These are phyloP conservation scores for Acanthoscelides obtectus DNA, from an alignment of 2,888 invertebrate species.

Conservation along the genomic window DNA sequence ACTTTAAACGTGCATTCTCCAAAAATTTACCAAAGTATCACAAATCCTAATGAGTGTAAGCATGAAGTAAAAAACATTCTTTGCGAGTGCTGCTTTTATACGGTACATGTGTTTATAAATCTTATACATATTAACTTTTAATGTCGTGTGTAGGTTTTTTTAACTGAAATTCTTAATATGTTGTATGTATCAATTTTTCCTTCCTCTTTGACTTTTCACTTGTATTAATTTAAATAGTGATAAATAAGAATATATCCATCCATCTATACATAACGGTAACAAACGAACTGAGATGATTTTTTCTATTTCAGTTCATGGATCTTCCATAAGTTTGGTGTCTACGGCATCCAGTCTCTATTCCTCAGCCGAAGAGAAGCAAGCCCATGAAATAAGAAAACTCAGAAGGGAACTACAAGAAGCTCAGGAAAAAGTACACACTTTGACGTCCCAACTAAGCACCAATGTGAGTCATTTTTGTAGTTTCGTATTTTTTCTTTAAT, in stretches of 20 bases:
- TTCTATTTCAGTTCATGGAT: conserved; percentile 75
- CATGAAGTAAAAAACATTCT: too few species aligned
- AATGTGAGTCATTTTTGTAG: conserved; percentile 69
- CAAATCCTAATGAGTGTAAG: too few species aligned
- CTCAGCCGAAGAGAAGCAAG: conserved; percentile 91
- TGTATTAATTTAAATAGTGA: neutral
- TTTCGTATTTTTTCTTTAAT: too few species aligned
- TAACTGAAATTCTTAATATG: too few species aligned
- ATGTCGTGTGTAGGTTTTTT: too few species aligned
- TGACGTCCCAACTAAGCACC: conserved; percentile 93
- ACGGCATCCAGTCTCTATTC: conserved; percentile 91
- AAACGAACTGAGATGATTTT: neutral
- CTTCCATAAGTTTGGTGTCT: conserved; percentile 87
- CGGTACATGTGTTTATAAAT: too few species aligned
- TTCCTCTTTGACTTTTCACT: neutral
- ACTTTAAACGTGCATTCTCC: too few species aligned
- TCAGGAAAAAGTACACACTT: conserved; percentile 91
- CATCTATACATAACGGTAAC: neutral
- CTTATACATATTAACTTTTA: too few species aligned
- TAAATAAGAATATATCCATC: too few species aligned
- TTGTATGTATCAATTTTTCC: too few species aligned
- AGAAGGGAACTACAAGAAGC: conserved; percentile 87
- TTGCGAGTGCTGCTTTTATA: too few species aligned
- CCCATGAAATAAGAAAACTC: conserved; percentile 90
- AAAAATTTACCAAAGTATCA: too few species aligned